Evolutionary conservation across 2,113 vertebrate genomes (phyloP).

Genomic region (Urocitellus parryii): DNA sequence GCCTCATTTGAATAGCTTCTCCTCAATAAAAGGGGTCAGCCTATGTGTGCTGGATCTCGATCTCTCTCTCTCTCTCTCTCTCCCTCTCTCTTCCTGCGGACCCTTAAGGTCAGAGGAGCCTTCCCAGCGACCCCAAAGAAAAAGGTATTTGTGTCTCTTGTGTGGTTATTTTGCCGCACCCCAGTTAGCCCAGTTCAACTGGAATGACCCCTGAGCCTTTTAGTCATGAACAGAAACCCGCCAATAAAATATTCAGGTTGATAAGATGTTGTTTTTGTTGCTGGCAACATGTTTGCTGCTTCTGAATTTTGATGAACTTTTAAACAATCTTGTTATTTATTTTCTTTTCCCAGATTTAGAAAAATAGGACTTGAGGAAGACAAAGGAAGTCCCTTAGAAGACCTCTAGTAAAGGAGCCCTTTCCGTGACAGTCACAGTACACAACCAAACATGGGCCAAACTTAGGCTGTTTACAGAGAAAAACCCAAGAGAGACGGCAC

Average conservation of each 20-base stretch:
- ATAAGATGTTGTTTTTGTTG: background rate
- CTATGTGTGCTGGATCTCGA: too few species aligned
- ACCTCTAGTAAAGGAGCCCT: background rate
- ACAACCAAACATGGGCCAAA: background rate
- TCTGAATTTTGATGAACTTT: constrained; percentile 34
- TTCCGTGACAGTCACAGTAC: background rate
- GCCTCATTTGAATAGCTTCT: too few species aligned
- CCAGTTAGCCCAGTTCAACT: too few species aligned
- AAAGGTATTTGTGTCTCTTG: too few species aligned
- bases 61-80: too few species aligned
- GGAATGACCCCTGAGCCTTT: too few species aligned
- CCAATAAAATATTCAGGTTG: background rate
- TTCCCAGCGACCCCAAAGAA: too few species aligned
- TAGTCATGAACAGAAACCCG: too few species aligned
- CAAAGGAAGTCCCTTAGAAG: background rate
- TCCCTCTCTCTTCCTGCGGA: too few species aligned
- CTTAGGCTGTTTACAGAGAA: background rate
- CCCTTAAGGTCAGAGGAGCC: too few species aligned
- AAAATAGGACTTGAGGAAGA: background rate
- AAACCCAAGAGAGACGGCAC: background rate
- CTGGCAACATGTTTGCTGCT: background rate
- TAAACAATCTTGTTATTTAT: background rate
- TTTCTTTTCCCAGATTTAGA: background rate
- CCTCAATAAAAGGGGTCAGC: too few species aligned
- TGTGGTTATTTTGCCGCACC: too few species aligned